Evolutionary conservation across 1,140 invertebrate genomes (phyloP).

Genomic region (Platyscapa corneri): DNA sequence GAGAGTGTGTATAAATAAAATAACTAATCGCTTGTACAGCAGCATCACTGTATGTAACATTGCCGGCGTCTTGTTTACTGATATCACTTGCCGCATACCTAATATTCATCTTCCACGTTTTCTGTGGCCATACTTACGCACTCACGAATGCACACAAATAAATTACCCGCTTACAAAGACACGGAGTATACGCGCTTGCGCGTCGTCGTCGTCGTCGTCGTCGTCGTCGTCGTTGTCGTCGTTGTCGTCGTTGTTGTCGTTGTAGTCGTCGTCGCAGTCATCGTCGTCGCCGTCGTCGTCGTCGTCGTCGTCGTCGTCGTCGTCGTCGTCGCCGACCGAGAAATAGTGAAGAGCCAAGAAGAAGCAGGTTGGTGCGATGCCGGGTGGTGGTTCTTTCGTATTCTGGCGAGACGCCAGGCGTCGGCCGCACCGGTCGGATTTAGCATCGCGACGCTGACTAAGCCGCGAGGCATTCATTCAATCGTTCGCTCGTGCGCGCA

Average conservation of each 20-base stretch:
- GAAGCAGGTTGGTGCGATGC: constrained; percentile 54
- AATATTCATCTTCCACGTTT: background rate
- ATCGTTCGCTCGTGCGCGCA: constrained; percentile 59
- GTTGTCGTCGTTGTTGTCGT: too few species aligned
- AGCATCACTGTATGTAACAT: too few species aligned
- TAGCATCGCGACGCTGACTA: constrained; percentile 74
- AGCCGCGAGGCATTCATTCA: constrained; percentile 74
- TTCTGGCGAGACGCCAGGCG: constrained; percentile 67
- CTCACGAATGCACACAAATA: background rate
- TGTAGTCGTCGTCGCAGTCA: too few species aligned
- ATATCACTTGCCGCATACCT: background rate
- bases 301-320: background rate
- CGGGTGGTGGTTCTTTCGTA: constrained; percentile 71
- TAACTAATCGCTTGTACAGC: background rate
- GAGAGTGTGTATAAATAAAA: background rate
- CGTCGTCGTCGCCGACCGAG: background rate
- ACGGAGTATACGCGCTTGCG: too few species aligned
- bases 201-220: too few species aligned
- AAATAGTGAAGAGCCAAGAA: background rate
- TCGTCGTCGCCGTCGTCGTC: background rate
- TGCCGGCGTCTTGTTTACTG: too few species aligned
- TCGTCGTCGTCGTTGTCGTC: too few species aligned
- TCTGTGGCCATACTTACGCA: background rate
- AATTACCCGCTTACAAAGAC: background rate
- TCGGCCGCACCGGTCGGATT: constrained; percentile 69